A percentile compares a stretch with the other conserved stretches of the same genome.
These are phyloP conservation scores for Anagyrus pseudococci DNA, from an alignment of 2,888 invertebrate species.

Conservation along the genomic window DNA sequence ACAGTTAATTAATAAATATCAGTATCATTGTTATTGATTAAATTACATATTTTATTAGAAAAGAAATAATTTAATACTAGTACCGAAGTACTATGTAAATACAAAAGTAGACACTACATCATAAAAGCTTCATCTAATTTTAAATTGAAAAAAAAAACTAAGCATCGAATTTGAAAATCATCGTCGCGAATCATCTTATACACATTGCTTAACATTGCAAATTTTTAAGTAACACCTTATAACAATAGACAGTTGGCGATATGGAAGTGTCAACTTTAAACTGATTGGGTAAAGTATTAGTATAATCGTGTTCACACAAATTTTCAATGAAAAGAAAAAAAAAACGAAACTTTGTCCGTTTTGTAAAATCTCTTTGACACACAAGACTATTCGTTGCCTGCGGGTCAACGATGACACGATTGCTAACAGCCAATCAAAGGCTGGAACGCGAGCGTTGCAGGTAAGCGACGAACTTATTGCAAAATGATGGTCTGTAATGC, in stretches of 20 bases:
- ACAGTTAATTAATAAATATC: no score
- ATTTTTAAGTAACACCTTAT: background rate
- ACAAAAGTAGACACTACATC: background rate
- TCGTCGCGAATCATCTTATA: slow-evolving; percentile 1
- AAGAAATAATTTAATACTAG: no score
- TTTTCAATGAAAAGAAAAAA: background rate
- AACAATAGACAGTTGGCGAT: slow-evolving; percentile 9
- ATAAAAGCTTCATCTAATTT: background rate
- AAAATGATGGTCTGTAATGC: slow-evolving; percentile 5
- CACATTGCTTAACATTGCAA: slow-evolving; percentile 15
- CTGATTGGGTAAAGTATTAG: slow-evolving; percentile 28
- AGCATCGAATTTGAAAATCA: slow-evolving; percentile 1
- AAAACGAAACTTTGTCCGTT: background rate
- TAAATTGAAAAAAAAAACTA: slow-evolving; percentile 2
- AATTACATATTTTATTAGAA: no score
- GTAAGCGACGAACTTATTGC: slow-evolving; percentile 27
- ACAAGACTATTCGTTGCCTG: background rate
- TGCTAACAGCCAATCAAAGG: slow-evolving; percentile 9
- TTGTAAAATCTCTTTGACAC: no score
- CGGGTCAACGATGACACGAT: slow-evolving; percentile 3
- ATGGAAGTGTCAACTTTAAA: slow-evolving; percentile 20
- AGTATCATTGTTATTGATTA: no score
- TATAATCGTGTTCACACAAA: background rate
- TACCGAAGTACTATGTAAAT: background rate
- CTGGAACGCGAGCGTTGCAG: slow-evolving; percentile 19